Evolutionary conservation across 1,140 invertebrate genomes (phyloP).

Genomic region (Drosophila aff.): DNA sequence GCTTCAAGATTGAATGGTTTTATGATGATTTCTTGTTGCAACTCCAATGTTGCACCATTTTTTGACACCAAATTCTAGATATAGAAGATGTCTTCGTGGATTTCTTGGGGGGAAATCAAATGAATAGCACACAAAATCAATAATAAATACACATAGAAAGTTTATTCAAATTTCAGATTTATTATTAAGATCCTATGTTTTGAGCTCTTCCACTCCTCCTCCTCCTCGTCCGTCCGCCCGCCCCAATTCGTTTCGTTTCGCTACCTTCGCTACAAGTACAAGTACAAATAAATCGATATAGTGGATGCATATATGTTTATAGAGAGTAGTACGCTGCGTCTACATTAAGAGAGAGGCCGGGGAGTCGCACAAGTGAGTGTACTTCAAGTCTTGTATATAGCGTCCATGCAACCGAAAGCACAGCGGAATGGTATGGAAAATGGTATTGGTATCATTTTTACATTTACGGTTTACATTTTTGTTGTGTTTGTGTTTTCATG

Average conservation of each 20-base stretch:
- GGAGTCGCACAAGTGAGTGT: constrained; percentile 45
- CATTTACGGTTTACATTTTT: constrained; percentile 34
- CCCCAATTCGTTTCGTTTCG: constrained; percentile 40
- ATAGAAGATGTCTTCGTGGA: no score
- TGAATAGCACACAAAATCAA: not conserved
- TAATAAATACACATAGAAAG: constrained; percentile 22
- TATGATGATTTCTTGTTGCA: not conserved
- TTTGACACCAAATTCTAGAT: no score
- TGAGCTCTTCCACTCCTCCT: constrained; percentile 17
- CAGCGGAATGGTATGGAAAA: constrained; percentile 70
- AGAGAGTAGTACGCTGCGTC: constrained; percentile 16
- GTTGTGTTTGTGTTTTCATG: not conserved
- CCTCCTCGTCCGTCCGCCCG: constrained; percentile 1
- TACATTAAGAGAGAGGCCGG: constrained; percentile 9
- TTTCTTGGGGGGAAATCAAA: not conserved
- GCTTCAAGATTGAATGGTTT: no score
- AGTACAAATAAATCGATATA: constrained; percentile 38
- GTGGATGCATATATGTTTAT: constrained; percentile 25
- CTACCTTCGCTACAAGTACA: constrained; percentile 37
- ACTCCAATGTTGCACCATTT: not conserved
- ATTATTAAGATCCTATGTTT: constrained; percentile 39
- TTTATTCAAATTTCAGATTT: constrained; percentile 31
- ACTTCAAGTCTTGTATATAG: constrained; percentile 66
- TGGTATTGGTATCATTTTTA: constrained; percentile 41
- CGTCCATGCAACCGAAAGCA: constrained; percentile 48